Evolutionary conservation across 2,888 invertebrate species (phyloP), one percentile per base, ranked within the genome.

Genomic region (Standfussiana lucernea): DNA sequence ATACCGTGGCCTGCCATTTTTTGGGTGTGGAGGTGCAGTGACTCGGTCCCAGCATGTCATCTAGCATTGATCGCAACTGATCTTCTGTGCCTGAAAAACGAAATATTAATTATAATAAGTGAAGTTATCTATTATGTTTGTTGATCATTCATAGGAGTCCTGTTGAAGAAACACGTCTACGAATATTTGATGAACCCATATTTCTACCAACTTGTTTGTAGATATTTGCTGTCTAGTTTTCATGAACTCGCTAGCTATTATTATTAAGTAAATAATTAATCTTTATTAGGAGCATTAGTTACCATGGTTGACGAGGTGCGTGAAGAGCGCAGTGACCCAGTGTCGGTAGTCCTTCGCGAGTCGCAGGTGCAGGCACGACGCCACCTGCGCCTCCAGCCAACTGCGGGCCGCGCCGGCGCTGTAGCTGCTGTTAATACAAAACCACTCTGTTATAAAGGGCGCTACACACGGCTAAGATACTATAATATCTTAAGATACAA

Each of bases 11-110:
- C 83, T 97, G 97, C 97, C 97, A 97, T 73, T 95, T 95, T 88
- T 97, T 97, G 62, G 97, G 97, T 1, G 95, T 93, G 0, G 97
- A 97, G 2, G 97, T 96, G 79, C 97, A 96, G 91, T 98, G 98
- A 85, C 97, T 97, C 35, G 98, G 98, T 0, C 98, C 98, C 87
- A 99, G 95, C 90, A 99, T 97, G 90, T 98, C 98, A 93, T 98
- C 98, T 89, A 98, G 97, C 88, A 99, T 97, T 74, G 97, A 95
- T 76, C 98, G 96, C 74, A 99, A 93, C 88, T 98, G 97, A 75
- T 97, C 97, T 92, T 98, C 98, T 32, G 98, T 97, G 68, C 98
- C 98, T 97, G 91, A 79, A 96, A 93, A 56, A 47, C 2, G 10
- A 28, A 13, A 32, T 15, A 53, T 32, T 42, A 18, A 18, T 37